Conservation (phyloP, 1,140 invertebrate species). For the Drosophila kohkoa region DNA sequence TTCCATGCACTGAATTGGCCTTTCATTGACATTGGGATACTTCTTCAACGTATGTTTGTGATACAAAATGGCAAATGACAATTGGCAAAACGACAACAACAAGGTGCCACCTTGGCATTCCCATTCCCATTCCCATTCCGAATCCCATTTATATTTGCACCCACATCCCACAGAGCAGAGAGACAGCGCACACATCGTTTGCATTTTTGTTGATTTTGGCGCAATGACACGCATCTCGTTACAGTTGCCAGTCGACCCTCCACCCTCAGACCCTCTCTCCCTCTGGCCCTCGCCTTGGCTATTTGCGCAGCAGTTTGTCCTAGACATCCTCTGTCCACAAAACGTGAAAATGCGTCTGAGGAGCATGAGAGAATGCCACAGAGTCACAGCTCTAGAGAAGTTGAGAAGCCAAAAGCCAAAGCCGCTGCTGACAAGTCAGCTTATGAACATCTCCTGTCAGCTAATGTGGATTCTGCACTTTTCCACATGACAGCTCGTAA, state of each 20-base stretch:
- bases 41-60: background rate
- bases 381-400: background rate
- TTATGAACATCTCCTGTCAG: conserved; percentile 27
- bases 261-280: background rate
- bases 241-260: conserved; percentile 36
- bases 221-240: conserved; percentile 79
- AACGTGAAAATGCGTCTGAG: background rate
- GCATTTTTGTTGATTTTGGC: conserved; percentile 81
- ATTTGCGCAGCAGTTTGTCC: conserved; percentile 44
- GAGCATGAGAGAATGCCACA: conserved; percentile 5
- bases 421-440: conserved; percentile 41
- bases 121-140: background rate
- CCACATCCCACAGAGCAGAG: background rate
- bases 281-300: conserved; percentile 10
- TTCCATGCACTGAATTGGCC: conserved; percentile 45
- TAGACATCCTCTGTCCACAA: conserved; percentile 31
- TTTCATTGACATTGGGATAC: conserved; percentile 59
- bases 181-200: conserved; percentile 74
- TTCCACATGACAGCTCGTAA: conserved; percentile 8
- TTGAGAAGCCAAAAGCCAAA: conserved; percentile 15
- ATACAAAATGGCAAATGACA: conserved; percentile 26
- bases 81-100: background rate
- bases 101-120: conserved; percentile 20
- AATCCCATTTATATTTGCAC: conserved; percentile 23
- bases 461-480: conserved; percentile 18